These are phyloP conservation scores for Spodoptera litura DNA, from an alignment of 1,140 invertebrate species.

Conservation along the genomic window DNA sequence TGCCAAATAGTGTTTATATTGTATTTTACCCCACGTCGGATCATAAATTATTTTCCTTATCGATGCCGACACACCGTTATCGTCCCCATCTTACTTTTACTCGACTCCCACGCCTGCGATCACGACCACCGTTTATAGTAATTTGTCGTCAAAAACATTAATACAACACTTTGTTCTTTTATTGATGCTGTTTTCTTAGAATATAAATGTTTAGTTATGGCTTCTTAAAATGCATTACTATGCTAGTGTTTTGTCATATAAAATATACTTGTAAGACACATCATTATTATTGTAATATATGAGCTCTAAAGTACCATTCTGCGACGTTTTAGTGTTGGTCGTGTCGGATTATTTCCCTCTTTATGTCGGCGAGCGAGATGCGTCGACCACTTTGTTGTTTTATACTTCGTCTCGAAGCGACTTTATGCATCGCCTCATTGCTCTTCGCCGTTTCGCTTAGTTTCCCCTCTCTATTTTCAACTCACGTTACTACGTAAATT, in stretches of 20 bases:
- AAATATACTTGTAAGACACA: conserved; percentile 66
- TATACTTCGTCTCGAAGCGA: conserved; percentile 81
- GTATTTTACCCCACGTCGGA: conserved; percentile 41
- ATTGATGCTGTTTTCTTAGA: conserved; percentile 46
- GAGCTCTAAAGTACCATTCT: conserved; percentile 75
- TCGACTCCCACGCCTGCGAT: conserved; percentile 53
- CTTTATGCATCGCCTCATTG: conserved; percentile 83
- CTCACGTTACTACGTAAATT: conserved; percentile 82
- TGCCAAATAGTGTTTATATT: conserved; percentile 43
- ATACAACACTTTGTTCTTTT: conserved; percentile 45
- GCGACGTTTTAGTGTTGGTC: conserved; percentile 70
- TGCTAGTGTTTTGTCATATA: conserved; percentile 53
- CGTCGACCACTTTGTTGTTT: conserved; percentile 84
- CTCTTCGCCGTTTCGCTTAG: conserved; percentile 81
- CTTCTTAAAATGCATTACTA: conserved; percentile 17
- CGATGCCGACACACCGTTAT: conserved; percentile 60
- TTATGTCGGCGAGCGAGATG: conserved; percentile 75
- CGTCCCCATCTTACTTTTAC: conserved; percentile 53
- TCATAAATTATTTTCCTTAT: conserved; percentile 63
- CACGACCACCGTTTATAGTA: conserved; percentile 56
- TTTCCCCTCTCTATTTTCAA: conserved; percentile 80
- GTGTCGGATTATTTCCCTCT: conserved; percentile 79
- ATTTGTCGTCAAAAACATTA: conserved; percentile 60
- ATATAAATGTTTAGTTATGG: conserved; percentile 28
- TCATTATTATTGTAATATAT: conserved; percentile 80